Conservation (phyloP, 2,113 vertebrate species). For the Propithecus coquereli region DNA sequence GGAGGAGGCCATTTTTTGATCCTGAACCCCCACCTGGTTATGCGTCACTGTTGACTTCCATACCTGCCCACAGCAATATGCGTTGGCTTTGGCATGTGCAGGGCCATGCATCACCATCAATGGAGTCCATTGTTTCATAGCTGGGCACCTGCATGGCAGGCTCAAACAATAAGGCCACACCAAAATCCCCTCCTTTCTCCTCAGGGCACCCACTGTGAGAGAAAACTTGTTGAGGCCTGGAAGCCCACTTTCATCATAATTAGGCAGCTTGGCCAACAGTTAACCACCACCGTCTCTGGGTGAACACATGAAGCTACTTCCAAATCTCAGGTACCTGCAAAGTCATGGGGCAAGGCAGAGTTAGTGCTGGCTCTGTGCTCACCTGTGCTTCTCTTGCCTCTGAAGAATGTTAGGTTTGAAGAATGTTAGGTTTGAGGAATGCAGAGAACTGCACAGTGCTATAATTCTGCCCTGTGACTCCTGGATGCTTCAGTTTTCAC, state of each 20-base stretch:
- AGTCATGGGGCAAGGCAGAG: not conserved
- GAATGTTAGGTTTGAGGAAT: not conserved
- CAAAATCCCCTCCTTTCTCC: conserved; percentile 67
- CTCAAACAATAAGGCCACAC: conserved; percentile 59
- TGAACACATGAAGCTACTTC: not conserved
- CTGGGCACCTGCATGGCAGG: conserved; percentile 53
- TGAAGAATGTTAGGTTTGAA: too few relatives aligned
- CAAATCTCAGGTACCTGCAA: not conserved
- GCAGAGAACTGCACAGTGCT: not conserved
- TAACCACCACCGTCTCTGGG: conserved; percentile 16
- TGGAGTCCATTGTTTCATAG: conserved; percentile 60
- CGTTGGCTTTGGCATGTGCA: conserved; percentile 69
- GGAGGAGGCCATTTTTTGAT: conserved; percentile 53
- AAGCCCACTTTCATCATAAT: conserved; percentile 55
- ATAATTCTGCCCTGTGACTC: not conserved
- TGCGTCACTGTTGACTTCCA: conserved; percentile 51
- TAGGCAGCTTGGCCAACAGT: conserved; percentile 12
- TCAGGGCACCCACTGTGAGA: not conserved
- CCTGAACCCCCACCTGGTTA: conserved; percentile 39
- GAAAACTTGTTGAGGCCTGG: conserved; percentile 55
- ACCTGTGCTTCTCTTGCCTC: not conserved
- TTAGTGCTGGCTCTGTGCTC: not conserved
- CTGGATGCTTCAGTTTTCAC: not conserved
- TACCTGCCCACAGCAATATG: conserved; percentile 58
- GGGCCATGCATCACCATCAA: conserved; percentile 49